A percentile compares a stretch with the other conserved stretches of the same genome.
Conservation (phyloP, 2,888 invertebrate genomes). For the Campopleginae sp. region DNA sequence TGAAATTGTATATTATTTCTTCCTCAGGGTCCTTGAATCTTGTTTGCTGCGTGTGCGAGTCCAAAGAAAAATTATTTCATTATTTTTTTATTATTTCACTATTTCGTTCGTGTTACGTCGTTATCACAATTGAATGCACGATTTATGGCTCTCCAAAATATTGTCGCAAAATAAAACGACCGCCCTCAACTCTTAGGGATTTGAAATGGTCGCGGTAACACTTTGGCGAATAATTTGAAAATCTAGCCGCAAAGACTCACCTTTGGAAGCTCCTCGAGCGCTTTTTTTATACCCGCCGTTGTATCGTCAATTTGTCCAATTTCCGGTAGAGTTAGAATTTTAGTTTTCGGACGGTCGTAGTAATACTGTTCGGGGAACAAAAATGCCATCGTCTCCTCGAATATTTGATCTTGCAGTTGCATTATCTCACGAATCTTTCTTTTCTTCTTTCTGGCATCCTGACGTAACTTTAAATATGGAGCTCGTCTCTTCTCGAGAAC, state of each 20-base stretch:
- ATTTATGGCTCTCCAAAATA: not conserved
- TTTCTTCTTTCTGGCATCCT: slow-evolving; percentile 86
- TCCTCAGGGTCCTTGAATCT: slow-evolving; percentile 64
- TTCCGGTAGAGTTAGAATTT: slow-evolving; percentile 68
- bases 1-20: slow-evolving; percentile 75
- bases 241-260: slow-evolving; percentile 8
- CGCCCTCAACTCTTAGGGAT: too few species aligned
- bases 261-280: slow-evolving; percentile 39
- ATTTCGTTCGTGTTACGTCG: not conserved
- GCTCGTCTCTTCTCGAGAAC: slow-evolving; percentile 87
- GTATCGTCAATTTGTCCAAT: slow-evolving; percentile 84
- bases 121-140: not conserved
- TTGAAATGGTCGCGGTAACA: too few species aligned
- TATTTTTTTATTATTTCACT: too few species aligned
- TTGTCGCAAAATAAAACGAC: not conserved
- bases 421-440: slow-evolving; percentile 86
- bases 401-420: slow-evolving; percentile 87
- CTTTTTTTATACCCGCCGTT: slow-evolving; percentile 29
- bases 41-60: slow-evolving; percentile 40
- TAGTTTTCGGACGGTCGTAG: slow-evolving; percentile 48
- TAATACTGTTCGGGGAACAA: slow-evolving; percentile 86
- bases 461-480: slow-evolving; percentile 87
- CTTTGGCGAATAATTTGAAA: too few species aligned
- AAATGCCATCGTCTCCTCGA: slow-evolving; percentile 88
- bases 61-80: slow-evolving; percentile 24